A percentile compares a stretch with the other conserved stretches of the same genome.
Conservation (phyloP, 1,140 invertebrate species). For the Neelides sp. region DNA sequence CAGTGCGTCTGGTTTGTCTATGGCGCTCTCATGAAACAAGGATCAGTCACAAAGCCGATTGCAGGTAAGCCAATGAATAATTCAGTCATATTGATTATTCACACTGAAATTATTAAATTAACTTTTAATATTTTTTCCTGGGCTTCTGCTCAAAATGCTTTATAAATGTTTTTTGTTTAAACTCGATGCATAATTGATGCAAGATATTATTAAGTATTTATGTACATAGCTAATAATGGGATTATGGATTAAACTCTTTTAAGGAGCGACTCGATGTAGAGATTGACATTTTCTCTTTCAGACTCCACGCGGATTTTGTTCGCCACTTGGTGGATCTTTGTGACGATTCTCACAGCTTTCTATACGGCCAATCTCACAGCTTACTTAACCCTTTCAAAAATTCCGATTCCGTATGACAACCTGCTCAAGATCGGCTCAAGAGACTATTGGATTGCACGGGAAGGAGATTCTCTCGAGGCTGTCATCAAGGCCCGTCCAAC, state of each 20-base stretch:
- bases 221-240: no score
- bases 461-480: constrained; percentile 52
- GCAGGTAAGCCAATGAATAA: constrained; percentile 55
- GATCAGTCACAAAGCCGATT: constrained; percentile 58
- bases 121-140: no score
- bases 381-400: constrained; percentile 68
- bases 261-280: no score
- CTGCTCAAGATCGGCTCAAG: constrained; percentile 53
- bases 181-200: background rate
- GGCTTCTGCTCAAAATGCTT: background rate
- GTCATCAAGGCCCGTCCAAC: constrained; percentile 45
- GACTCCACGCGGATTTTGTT: constrained; percentile 69
- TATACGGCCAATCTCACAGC: constrained; percentile 84
- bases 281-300: constrained; percentile 36
- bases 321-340: constrained; percentile 83
- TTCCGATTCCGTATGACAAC: constrained; percentile 58
- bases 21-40: constrained; percentile 74
- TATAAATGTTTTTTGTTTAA: background rate
- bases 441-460: constrained; percentile 51
- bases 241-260: no score
- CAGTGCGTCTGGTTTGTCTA: constrained; percentile 75
- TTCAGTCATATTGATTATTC: no score
- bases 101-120: no score
- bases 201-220: no score
- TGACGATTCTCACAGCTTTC: constrained; percentile 73